These are phyloP conservation scores for Rhagophthalmus giganteus DNA, from an alignment of 2,888 invertebrate species.

Conservation along the genomic window DNA sequence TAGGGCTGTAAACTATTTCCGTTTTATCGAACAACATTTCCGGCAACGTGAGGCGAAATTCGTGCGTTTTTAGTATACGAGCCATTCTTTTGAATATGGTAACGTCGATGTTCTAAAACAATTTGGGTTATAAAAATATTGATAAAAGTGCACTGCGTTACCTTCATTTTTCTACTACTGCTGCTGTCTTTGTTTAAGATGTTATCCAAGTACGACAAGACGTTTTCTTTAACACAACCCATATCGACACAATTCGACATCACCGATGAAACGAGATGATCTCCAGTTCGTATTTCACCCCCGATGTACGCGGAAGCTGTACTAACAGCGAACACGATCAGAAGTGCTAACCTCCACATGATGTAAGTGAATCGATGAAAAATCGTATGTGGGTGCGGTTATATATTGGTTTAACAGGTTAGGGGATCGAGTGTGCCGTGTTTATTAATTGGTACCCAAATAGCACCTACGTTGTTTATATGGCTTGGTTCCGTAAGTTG, in stretches of 20 bases:
- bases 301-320: slow-evolving; percentile 59
- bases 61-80: slow-evolving; percentile 72
- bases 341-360: slow-evolving; percentile 54
- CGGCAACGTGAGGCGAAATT: slow-evolving; percentile 73
- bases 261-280: slow-evolving; percentile 70
- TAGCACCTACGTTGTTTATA: slow-evolving; percentile 40
- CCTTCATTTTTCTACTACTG: slow-evolving; percentile 58
- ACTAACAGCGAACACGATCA: slow-evolving; percentile 59
- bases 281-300: slow-evolving; percentile 63
- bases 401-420: slow-evolving; percentile 63
- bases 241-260: slow-evolving; percentile 75
- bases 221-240: slow-evolving; percentile 75
- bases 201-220: slow-evolving; percentile 74
- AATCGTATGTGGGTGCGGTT: slow-evolving; percentile 64
- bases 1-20: slow-evolving; percentile 68
- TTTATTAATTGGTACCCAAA: slow-evolving; percentile 49
- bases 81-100: slow-evolving; percentile 74
- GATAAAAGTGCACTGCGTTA: slow-evolving; percentile 35
- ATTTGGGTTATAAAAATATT: neutral
- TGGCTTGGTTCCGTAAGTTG: slow-evolving; percentile 39
- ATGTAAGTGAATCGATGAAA: slow-evolving; percentile 42
- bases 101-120: slow-evolving; percentile 68
- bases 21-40: slow-evolving; percentile 70
- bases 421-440: slow-evolving; percentile 53
- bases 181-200: slow-evolving; percentile 63